Base-by-base conservation (phyloP, 2,797 vertebrate genomes). In the Argya squamiceps region DNA sequence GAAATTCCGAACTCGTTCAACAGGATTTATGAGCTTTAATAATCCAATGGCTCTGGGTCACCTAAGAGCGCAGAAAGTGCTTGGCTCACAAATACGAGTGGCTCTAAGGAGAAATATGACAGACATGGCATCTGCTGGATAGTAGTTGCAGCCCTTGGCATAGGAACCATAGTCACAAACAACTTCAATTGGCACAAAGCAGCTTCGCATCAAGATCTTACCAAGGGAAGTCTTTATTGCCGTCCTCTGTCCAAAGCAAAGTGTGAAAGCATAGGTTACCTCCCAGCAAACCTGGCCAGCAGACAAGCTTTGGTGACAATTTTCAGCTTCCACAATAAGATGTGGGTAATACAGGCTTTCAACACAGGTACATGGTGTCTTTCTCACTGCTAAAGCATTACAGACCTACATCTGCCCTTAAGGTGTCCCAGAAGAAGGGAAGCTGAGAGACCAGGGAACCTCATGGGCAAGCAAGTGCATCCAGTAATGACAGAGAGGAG, bases 11-110 rank as follows among this genome's bases (percentile, higher is more conserved):
- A 91, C n/a, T 60, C 82, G 85, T 77, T 91, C 76, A 84, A 44
- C 30, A 78, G 70, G 74, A 96, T 97, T 96, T 96, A 97, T 90
- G 95, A 84, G 50, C 79, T 96, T 96, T 96, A 96, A 95, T 93
- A 96, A 96, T 81, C 91, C 49, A 79, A 43, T 0, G 0, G 34
- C 65, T 90, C 69, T 50, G 62, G 80, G 79, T 96, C 88, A 88
- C 73, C 76, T 78, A 55, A 88, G 76, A 93, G 77, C 76, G 69
- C 50, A 88, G 41, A 79, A 94, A 81, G 37, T 88, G 79, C 85
- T 93, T 75, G 88, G 59, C 52, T 94, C 6, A 94, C 58, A 75
- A 84, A 19, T 75, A 84, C 2, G 2, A 84, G 69, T 47, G 62
- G 58, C 88, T 95, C 92, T 62, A 34, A 75, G 69, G 83, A 96